Conservation (phyloP, 1,140 invertebrate species). For the Zophobas atratus region DNA sequence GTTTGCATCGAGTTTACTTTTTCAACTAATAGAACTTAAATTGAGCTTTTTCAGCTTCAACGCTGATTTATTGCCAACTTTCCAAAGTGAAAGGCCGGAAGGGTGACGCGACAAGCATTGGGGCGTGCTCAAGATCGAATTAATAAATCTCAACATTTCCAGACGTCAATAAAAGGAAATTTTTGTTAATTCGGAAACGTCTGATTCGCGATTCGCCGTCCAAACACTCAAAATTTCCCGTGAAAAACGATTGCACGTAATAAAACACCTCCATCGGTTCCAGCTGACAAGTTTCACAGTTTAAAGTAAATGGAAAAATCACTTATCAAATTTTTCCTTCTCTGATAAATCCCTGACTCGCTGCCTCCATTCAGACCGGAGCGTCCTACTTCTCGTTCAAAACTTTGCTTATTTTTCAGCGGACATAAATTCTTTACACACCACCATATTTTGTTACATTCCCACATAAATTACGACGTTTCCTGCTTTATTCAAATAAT, state of each 20-base stretch:
- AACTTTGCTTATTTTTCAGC: not conserved
- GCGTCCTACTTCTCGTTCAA: too few species aligned
- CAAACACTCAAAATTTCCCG: too few species aligned
- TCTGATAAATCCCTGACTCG: not conserved
- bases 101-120: not conserved
- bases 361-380: not conserved
- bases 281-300: not conserved
- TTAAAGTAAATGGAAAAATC: slow-evolving; percentile 1
- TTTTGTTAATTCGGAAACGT: not conserved
- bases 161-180: not conserved
- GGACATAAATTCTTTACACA: not conserved
- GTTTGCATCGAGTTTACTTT: not conserved
- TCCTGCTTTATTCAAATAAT: not conserved
- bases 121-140: not conserved
- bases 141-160: not conserved
- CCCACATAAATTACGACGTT: not conserved
- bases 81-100: not conserved
- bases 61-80: not conserved
- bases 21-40: slow-evolving; percentile 3
- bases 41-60: not conserved
- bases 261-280: not conserved
- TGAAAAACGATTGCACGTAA: not conserved
- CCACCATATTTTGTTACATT: not conserved
- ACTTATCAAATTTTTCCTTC: not conserved
- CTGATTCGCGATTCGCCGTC: not conserved